Evolutionary conservation across 2,113 vertebrate genomes (phyloP).

Genomic region (Piprites chloris): DNA sequence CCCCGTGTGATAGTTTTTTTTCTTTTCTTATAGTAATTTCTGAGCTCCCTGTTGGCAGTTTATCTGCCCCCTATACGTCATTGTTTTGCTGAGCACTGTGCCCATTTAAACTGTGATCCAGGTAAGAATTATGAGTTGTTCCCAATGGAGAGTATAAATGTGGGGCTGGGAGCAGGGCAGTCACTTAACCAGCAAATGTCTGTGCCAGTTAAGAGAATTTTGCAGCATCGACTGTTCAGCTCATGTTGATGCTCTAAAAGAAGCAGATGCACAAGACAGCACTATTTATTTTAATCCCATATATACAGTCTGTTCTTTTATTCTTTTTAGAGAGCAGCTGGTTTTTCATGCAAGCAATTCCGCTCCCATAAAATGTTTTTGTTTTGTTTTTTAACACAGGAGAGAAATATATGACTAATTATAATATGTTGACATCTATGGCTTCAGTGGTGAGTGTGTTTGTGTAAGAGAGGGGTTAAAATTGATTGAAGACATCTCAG

Average conservation of each 20-base stretch:
- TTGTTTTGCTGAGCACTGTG: background rate
- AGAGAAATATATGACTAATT: background rate
- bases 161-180: background rate
- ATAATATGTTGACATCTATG: background rate
- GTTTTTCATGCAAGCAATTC: background rate
- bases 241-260: background rate
- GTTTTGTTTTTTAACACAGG: background rate
- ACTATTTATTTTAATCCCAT: conserved; percentile 26
- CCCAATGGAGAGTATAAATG: background rate
- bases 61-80: background rate
- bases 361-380: background rate
- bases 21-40: background rate
- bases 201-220: background rate
- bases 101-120: background rate
- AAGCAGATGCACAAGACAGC: background rate
- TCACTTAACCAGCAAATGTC: background rate
- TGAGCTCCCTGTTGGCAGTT: background rate
- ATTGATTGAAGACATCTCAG: background rate
- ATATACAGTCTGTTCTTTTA: background rate
- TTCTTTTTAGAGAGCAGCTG: background rate
- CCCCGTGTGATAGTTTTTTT: background rate
- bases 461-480: background rate
- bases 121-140: background rate
- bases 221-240: background rate
- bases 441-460: background rate